Evolutionary conservation across 2,888 invertebrate genomes (phyloP).

Genomic region (Lycia hirtaria): DNA sequence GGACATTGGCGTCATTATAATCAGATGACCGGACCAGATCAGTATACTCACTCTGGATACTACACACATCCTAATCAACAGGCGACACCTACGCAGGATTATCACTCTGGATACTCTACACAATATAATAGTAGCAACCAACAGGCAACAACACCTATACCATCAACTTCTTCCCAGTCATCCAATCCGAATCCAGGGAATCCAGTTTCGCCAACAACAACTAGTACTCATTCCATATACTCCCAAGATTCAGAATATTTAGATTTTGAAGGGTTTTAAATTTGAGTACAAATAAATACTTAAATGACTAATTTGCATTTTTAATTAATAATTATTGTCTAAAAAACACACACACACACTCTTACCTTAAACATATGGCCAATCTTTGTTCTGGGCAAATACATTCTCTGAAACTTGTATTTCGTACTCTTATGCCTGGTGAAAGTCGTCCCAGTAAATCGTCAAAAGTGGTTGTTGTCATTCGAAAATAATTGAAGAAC

Average conservation of each 20-base stretch:
- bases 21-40: slow-evolving; percentile 46
- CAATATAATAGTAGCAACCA: slow-evolving; percentile 38
- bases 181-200: slow-evolving; percentile 11
- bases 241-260: slow-evolving; percentile 44
- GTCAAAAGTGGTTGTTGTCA: slow-evolving; percentile 40
- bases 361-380: slow-evolving; percentile 42
- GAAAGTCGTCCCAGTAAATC: slow-evolving; percentile 39
- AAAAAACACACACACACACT: slow-evolving; percentile 36
- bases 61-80: slow-evolving; percentile 46
- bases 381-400: slow-evolving; percentile 46
- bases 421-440: too few relatives aligned
- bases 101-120: slow-evolving; percentile 45
- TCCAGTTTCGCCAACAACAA: slow-evolving; percentile 45
- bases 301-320: slow-evolving; percentile 43
- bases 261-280: slow-evolving; percentile 47
- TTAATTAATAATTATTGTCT: slow-evolving; percentile 41
- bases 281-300: slow-evolving; percentile 47
- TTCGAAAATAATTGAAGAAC: too few relatives aligned
- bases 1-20: slow-evolving; percentile 48
- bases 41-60: slow-evolving; percentile 46
- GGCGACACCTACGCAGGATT: slow-evolving; percentile 48
- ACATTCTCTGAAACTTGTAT: too few relatives aligned
- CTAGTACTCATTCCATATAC: slow-evolving; percentile 43
- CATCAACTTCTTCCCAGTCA: slow-evolving; percentile 43
- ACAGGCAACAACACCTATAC: slow-evolving; percentile 43